phyloP scores from a whole-genome alignment of 2,888 invertebrate genomes.

The Thyatira batis region DNA sequence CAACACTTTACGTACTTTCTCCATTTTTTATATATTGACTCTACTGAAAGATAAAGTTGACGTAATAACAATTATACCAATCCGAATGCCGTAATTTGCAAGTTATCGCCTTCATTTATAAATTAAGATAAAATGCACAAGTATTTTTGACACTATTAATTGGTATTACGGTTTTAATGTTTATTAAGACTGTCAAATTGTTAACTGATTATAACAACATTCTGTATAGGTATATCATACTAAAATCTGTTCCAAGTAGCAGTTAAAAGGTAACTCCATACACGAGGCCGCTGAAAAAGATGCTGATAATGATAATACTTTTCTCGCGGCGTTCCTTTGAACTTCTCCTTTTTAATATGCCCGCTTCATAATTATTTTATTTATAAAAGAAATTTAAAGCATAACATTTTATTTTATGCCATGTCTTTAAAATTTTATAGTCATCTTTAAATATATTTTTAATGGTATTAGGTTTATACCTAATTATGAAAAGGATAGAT shows the following conservation, averaged over 20 bases:
- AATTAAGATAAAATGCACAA: background rate
- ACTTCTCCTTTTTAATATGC: background rate
- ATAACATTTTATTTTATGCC: background rate
- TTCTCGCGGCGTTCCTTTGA: constrained; percentile 17
- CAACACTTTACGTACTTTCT: too few species aligned
- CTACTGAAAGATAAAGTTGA: too few species aligned
- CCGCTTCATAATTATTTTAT: background rate
- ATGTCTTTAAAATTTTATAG: too few species aligned
- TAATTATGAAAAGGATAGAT: too few species aligned
- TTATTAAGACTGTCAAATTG: background rate
- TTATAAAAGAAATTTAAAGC: background rate
- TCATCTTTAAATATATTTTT: too few species aligned
- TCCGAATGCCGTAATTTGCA: background rate
- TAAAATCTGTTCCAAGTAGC: constrained; percentile 1
- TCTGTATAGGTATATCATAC: background rate
- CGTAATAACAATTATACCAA: background rate
- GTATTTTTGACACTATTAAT: background rate
- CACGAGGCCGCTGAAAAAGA: constrained; percentile 15
- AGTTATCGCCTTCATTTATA: background rate
- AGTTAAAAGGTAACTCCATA: constrained; percentile 1
- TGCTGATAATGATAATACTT: constrained; percentile 19
- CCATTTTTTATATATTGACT: too few species aligned
- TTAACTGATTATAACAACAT: background rate
- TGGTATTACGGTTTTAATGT: background rate
- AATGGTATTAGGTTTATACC: too few species aligned